Conservation (phyloP, 2,797 vertebrate genomes). For the Chanos chanos region DNA sequence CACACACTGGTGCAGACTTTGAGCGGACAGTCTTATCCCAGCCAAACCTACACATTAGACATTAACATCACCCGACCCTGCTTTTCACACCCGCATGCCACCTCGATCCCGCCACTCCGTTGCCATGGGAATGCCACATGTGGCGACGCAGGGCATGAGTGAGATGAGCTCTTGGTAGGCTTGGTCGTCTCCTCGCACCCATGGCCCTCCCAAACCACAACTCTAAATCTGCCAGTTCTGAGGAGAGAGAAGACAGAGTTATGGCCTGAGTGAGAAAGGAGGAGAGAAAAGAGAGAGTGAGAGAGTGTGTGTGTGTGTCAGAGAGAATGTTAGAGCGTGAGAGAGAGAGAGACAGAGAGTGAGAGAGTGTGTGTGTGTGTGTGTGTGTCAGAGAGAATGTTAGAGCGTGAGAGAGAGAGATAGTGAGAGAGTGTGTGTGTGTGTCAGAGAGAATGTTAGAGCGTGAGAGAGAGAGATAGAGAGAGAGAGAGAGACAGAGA, state of each 20-base stretch:
- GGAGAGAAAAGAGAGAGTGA: slow-evolving; percentile 1
- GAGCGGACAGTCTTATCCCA: slow-evolving; percentile 5
- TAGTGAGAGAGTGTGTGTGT: slow-evolving; percentile 5
- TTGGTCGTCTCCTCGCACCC: slow-evolving; percentile 28
- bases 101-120: slow-evolving; percentile 33
- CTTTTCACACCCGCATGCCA: slow-evolving; percentile 41
- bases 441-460: slow-evolving; percentile 17
- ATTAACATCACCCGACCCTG: slow-evolving; percentile 30
- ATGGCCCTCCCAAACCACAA: slow-evolving; percentile 23
- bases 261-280: slow-evolving; percentile 6
- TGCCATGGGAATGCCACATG: slow-evolving; percentile 39
- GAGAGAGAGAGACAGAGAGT: background rate
- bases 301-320: background rate
- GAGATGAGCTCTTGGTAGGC: slow-evolving; percentile 18
- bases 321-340: background rate
- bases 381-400: background rate
- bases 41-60: slow-evolving; percentile 19
- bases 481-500: background rate
- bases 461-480: background rate
- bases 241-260: slow-evolving; percentile 25
- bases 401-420: background rate
- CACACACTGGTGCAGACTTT: slow-evolving; percentile 1
- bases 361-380: slow-evolving; percentile 17
- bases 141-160: slow-evolving; percentile 23
- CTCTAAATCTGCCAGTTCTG: slow-evolving; percentile 40